Base-by-base conservation (phyloP, 2,113 vertebrate species). In the Cygnus atratus region DNA sequence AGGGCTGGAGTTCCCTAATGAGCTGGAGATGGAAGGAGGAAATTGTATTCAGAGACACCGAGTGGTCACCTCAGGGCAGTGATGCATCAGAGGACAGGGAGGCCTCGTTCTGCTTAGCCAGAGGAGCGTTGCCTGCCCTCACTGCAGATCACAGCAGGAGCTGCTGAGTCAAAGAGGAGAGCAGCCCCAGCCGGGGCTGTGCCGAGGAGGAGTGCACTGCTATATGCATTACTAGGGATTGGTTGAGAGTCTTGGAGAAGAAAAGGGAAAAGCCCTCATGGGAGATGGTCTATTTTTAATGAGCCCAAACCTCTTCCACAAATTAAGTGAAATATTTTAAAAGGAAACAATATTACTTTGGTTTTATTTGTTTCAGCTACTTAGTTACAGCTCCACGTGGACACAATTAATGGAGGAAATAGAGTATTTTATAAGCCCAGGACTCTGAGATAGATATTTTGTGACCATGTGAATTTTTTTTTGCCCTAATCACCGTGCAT, bases 301-400 rank as follows among this genome's bases (percentile, higher is more conserved):
- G 96, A 97, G 95, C 93, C 97, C 96, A 97, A 98, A 97, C 96
- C 95, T 97, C 97, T 98, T 97, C 97, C 96, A 98, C 96, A 98
- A 97, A 98, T 98, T 97, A 98, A 98, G 95, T 97, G 96, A 97
- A 98, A 97, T 97, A 92, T 97, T 98, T 98, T 98, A 91, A 98
- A 98, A 97, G 98, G 98, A 98, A 98, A 97, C 96, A 98, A 98
- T 98, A 98, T 98, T 98, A 97, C 97, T 98, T 97, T 89, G 92
- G 95, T 96, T 98, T 98, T 98, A 98, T 98, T 98, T 98, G 98
- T 98, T 98, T 95, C 98, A 98, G 97, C 98, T 98, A 98, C 97
- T 97, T 98, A 97, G 98, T 98, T 98, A 98, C 98, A 98, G 96
- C 96, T 98, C 98, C 98, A 97, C 97, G 77, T 87, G 98, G 98